These are phyloP conservation scores for Cairina moschata DNA, from an alignment of 2,113 vertebrate species.

Conservation along the genomic window DNA sequence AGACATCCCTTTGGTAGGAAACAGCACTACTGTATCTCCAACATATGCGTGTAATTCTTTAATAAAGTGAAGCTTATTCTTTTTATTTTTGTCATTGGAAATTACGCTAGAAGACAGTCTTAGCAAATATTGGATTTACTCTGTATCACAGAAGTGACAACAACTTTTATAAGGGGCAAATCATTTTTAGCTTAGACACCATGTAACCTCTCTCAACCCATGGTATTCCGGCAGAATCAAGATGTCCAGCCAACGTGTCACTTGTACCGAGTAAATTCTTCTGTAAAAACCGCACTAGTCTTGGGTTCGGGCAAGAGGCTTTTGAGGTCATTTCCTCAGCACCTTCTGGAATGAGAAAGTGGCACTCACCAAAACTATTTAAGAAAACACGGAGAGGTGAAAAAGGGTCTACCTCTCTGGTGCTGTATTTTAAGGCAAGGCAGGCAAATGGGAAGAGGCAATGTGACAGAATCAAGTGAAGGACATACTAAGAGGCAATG, in stretches of 20 bases:
- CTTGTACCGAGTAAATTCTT: background rate
- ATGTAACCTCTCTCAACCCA: background rate
- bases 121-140: background rate
- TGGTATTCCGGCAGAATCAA: background rate
- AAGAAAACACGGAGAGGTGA: background rate
- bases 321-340: slow-evolving; percentile 38
- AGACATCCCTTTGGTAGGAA: background rate
- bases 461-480: background rate
- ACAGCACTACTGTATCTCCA: background rate
- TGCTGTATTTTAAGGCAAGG: background rate
- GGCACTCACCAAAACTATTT: slow-evolving; percentile 22
- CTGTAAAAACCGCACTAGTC: background rate
- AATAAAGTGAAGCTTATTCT: background rate
- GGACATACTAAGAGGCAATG: rapidly evolving
- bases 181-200: background rate
- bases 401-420: background rate
- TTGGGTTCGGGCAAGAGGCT: background rate
- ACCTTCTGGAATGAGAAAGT: slow-evolving; percentile 36
- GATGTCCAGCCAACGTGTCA: background rate
- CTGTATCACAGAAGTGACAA: background rate
- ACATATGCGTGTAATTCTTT: rapidly evolving
- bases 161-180: background rate
- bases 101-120: background rate
- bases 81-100: background rate
- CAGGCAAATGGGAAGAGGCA: background rate